Percentiles rank a stretch among this genome's conserved stretches.
Evolutionary conservation across 2,888 invertebrate genomes (phyloP).

Genomic region (Torymus auratus): DNA sequence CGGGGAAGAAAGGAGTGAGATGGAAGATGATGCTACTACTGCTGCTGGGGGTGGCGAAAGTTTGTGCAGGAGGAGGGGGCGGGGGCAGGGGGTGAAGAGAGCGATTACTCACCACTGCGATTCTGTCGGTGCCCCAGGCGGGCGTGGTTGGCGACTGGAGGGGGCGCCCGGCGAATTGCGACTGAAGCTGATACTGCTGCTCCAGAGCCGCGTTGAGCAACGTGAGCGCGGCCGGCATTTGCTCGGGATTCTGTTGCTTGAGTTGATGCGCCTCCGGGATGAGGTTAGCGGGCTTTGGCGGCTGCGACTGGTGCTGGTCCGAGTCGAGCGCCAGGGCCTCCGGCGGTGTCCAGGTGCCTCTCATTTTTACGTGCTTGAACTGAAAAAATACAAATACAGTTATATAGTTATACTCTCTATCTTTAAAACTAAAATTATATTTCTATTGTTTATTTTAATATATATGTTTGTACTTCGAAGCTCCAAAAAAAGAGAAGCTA

Average conservation of each 20-base stretch:
- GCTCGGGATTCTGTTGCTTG: conserved; percentile 55
- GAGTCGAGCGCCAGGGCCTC: too few relatives aligned
- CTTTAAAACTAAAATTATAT: too few relatives aligned
- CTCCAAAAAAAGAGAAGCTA: too few relatives aligned
- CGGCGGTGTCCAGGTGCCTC: conserved; percentile 62
- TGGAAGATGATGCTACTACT: background rate
- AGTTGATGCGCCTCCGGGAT: too few relatives aligned
- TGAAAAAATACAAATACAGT: conserved; percentile 43
- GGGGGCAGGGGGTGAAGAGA: background rate
- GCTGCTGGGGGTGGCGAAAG: background rate
- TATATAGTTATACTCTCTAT: too few relatives aligned
- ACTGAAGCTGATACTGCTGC: conserved; percentile 50
- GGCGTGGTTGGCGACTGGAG: conserved; percentile 68
- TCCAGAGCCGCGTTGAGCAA: conserved; percentile 43
- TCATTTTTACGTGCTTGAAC: conserved; percentile 60
- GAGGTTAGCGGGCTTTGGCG: too few relatives aligned
- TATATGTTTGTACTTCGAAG: too few relatives aligned
- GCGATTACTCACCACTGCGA: conserved; percentile 65
- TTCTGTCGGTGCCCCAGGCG: conserved; percentile 64
- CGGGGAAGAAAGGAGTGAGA: background rate
- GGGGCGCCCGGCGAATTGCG: conserved; percentile 27
- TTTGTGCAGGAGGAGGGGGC: background rate
- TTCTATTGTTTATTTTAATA: too few relatives aligned
- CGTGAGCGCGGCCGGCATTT: conserved; percentile 55
- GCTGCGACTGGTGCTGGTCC: too few relatives aligned